phyloP scores from a whole-genome alignment of 1,140 invertebrate genomes.

The Drosophila bocki region DNA sequence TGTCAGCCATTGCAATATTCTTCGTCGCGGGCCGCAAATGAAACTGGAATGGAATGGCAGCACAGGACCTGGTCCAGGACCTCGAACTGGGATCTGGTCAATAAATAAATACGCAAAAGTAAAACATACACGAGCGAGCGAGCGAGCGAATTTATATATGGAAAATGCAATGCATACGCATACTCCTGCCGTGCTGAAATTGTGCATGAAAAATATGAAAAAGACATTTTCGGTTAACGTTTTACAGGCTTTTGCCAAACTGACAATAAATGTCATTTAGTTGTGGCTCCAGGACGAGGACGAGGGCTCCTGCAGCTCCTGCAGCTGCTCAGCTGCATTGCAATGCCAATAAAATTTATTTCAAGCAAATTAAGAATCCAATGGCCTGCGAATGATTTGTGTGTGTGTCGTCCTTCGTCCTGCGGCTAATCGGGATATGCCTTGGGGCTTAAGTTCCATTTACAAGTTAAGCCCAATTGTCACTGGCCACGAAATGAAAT shows the following conservation, averaged over 20 bases:
- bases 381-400: slow-evolving; percentile 68
- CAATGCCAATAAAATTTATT: slow-evolving; percentile 76
- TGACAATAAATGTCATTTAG: slow-evolving; percentile 83
- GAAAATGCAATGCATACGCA: slow-evolving; percentile 36
- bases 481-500: slow-evolving; percentile 21
- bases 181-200: slow-evolving; percentile 44
- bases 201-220: slow-evolving; percentile 81
- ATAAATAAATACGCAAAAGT: slow-evolving; percentile 77
- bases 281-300: slow-evolving; percentile 25
- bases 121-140: slow-evolving; percentile 25
- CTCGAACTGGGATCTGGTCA: slow-evolving; percentile 57
- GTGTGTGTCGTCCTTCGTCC: slow-evolving; percentile 1
- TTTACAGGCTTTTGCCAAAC: slow-evolving; percentile 35
- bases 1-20: slow-evolving; percentile 82
- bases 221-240: slow-evolving; percentile 71
- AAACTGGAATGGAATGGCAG: slow-evolving; percentile 32
- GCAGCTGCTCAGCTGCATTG: slow-evolving; percentile 55
- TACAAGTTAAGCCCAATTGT: slow-evolving; percentile 36
- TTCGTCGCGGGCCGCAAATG: slow-evolving; percentile 60
- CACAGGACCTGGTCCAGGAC: background rate
- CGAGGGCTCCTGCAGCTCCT: background rate
- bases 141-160: slow-evolving; percentile 15
- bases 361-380: slow-evolving; percentile 71
- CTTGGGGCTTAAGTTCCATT: slow-evolving; percentile 24
- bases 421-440: slow-evolving; percentile 36